These are phyloP conservation scores for Sebastolobus alascanus DNA, from an alignment of 2,797 vertebrate species.

Conservation along the genomic window DNA sequence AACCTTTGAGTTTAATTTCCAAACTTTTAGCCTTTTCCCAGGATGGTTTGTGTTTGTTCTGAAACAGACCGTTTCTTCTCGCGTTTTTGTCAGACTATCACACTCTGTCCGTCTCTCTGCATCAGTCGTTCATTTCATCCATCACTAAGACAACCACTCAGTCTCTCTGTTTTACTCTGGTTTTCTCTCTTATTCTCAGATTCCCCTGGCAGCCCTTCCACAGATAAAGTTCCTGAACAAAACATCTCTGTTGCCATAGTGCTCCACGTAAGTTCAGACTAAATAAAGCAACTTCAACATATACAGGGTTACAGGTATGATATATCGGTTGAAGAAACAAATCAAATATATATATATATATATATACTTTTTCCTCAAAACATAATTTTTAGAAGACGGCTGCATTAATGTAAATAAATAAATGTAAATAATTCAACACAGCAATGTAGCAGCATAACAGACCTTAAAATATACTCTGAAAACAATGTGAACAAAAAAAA, in stretches of 20 bases:
- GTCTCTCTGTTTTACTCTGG: not conserved
- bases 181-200: not conserved
- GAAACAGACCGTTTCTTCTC: constrained; percentile 4
- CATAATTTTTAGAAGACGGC: not conserved
- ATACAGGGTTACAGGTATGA: not conserved
- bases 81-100: constrained; percentile 5
- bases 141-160: constrained; percentile 25
- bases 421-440: not conserved
- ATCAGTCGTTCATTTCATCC: constrained; percentile 35
- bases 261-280: not conserved
- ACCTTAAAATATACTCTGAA: not conserved
- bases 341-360: too few relatives aligned
- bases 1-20: not conserved
- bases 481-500: not conserved
- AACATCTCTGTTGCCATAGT: constrained; percentile 7
- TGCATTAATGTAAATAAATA: not conserved
- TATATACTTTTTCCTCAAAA: too few relatives aligned
- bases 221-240: constrained; percentile 6
- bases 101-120: constrained; percentile 17
- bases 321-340: too few relatives aligned
- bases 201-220: not conserved
- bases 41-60: not conserved
- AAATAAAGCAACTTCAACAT: not conserved
- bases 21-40: not conserved
- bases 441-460: not conserved